A percentile compares a stretch with the other conserved stretches of the same genome.
phyloP scores from a whole-genome alignment of 2,888 invertebrate species.

The Eupsilia transversa region DNA sequence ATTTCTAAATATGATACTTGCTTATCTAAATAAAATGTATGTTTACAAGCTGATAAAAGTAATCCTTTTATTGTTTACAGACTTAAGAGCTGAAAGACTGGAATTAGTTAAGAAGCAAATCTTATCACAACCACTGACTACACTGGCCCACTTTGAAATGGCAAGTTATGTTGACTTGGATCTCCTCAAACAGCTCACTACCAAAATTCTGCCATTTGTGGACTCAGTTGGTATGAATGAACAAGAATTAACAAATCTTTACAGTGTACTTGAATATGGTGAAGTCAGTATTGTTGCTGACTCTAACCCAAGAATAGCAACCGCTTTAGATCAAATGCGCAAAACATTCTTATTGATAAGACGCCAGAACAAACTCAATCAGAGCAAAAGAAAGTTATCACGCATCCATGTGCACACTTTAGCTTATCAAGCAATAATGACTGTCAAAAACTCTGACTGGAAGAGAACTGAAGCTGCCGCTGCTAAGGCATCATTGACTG shows the following conservation, averaged over 20 bases:
- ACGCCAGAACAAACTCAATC: slow-evolving; percentile 80
- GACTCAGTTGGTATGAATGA: slow-evolving; percentile 97
- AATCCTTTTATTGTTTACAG: slow-evolving; percentile 80
- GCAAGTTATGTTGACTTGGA: slow-evolving; percentile 95
- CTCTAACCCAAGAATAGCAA: slow-evolving; percentile 94
- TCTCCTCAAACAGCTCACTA: slow-evolving; percentile 92
- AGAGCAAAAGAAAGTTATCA: slow-evolving; percentile 91
- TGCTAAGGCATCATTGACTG: slow-evolving; percentile 95
- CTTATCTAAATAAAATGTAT: slow-evolving; percentile 13
- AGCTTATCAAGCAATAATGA: slow-evolving; percentile 96
- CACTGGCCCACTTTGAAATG: slow-evolving; percentile 96
- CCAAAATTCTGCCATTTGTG: slow-evolving; percentile 93
- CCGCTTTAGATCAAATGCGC: slow-evolving; percentile 95
- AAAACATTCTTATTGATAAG: slow-evolving; percentile 91
- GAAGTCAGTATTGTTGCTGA: slow-evolving; percentile 94
- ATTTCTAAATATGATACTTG: not conserved
- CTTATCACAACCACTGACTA: slow-evolving; percentile 89
- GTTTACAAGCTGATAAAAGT: slow-evolving; percentile 35
- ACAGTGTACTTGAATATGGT: slow-evolving; percentile 92
- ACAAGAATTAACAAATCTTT: slow-evolving; percentile 95
- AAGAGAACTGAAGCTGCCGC: slow-evolving; percentile 94
- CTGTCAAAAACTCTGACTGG: slow-evolving; percentile 93
- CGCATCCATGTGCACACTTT: slow-evolving; percentile 96
- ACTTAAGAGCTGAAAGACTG: slow-evolving; percentile 92
- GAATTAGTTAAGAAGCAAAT: slow-evolving; percentile 92